A percentile compares a stretch with the other conserved stretches of the same genome.
These are phyloP conservation scores for Drosophila birchii DNA, from an alignment of 2,888 invertebrate species.

Conservation along the genomic window DNA sequence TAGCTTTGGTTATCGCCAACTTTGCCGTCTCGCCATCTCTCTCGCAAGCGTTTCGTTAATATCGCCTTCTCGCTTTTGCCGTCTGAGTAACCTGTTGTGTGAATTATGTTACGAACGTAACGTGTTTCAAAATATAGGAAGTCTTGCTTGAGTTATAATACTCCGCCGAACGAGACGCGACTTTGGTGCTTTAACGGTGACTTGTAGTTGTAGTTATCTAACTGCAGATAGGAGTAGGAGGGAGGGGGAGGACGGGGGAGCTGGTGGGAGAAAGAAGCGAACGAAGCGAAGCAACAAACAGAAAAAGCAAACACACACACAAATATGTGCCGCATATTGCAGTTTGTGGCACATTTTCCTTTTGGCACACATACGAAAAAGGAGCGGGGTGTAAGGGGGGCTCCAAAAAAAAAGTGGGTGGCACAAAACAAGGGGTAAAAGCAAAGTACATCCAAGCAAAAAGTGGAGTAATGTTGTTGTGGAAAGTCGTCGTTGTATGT, in stretches of 20 bases:
- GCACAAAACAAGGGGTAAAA: slow-evolving; percentile 42
- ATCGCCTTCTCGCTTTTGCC: slow-evolving; percentile 8
- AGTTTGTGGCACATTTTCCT: slow-evolving; percentile 75
- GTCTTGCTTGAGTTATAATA: slow-evolving; percentile 81
- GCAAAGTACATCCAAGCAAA: slow-evolving; percentile 43
- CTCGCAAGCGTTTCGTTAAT: slow-evolving; percentile 6
- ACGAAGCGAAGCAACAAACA: slow-evolving; percentile 60
- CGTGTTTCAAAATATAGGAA: slow-evolving; percentile 84
- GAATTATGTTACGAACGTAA: slow-evolving; percentile 84
- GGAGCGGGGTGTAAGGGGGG: slow-evolving; percentile 4
- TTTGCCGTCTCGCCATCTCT: slow-evolving; percentile 40
- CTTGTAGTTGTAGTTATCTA: slow-evolving; percentile 67
- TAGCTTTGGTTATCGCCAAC: slow-evolving; percentile 29
- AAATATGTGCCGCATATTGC: slow-evolving; percentile 58
- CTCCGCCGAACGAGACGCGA: slow-evolving; percentile 37
- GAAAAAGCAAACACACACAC: slow-evolving; percentile 38
- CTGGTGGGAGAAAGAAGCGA: slow-evolving; percentile 61
- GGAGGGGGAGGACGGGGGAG: neutral
- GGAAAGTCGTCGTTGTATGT: slow-evolving; percentile 49
- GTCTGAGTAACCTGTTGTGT: slow-evolving; percentile 78
- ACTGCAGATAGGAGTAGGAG: slow-evolving; percentile 41
- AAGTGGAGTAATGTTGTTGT: slow-evolving; percentile 72
- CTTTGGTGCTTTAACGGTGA: slow-evolving; percentile 69
- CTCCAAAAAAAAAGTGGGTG: neutral
- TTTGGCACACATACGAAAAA: slow-evolving; percentile 72